Evolutionary conservation across 2,113 vertebrate species (phyloP).

Genomic region (Elephantulus edwardii): DNA sequence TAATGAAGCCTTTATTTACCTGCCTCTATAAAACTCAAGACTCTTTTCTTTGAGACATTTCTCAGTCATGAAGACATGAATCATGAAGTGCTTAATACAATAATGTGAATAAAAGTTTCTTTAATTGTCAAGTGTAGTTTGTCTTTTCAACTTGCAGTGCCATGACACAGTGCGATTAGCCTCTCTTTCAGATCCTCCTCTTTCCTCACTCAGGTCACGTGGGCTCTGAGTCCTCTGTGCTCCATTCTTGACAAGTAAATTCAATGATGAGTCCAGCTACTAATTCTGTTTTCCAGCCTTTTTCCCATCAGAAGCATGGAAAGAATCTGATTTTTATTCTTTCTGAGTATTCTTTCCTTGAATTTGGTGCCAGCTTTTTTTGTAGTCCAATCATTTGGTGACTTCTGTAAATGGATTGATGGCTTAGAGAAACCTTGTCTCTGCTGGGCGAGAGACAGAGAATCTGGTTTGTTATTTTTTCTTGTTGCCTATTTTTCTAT

Average conservation of each 20-base stretch:
- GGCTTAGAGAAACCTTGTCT: neutral
- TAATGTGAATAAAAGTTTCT: neutral
- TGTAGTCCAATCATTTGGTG: neutral
- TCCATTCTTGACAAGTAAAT: neutral
- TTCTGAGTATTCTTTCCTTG: neutral
- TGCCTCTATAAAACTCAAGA: neutral
- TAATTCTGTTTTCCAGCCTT: neutral
- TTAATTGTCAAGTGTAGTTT: no score
- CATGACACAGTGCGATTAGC: no score
- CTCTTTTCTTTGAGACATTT: neutral
- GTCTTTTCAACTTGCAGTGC: neutral
- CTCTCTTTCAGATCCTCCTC: neutral
- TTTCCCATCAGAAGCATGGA: neutral
- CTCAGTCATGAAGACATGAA: neutral
- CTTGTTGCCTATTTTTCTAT: neutral
- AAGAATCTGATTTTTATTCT: neutral
- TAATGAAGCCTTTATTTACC: neutral
- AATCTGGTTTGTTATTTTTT: neutral
- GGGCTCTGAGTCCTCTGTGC: neutral
- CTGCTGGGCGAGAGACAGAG: neutral
- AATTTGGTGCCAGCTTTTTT: neutral
- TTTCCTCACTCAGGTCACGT: neutral
- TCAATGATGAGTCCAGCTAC: neutral
- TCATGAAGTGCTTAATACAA: no score
- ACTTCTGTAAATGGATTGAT: neutral